Evolutionary conservation across 1,140 invertebrate genomes (phyloP).

Genomic region (Eciton burchellii): DNA sequence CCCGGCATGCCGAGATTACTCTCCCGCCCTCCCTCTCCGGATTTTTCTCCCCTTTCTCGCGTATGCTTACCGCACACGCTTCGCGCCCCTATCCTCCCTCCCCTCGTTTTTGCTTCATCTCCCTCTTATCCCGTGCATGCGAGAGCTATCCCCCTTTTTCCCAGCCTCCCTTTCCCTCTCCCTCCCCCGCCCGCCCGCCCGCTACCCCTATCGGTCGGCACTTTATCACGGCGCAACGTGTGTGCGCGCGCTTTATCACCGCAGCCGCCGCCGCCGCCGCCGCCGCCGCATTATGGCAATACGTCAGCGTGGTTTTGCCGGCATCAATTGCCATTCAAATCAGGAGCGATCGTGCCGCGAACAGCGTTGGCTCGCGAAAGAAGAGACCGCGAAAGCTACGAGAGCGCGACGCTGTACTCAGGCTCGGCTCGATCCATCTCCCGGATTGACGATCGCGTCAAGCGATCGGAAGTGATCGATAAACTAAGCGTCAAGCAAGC

Average conservation of each 20-base stretch:
- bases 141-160: conserved; percentile 41
- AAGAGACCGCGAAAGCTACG: not conserved
- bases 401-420: not conserved
- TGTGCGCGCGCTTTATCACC: conserved; percentile 70
- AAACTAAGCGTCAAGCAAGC: too few relatives aligned
- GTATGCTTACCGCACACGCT: conserved; percentile 6
- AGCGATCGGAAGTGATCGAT: not conserved
- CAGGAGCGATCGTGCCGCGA: conserved; percentile 70
- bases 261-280: too few relatives aligned
- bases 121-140: conserved; percentile 23
- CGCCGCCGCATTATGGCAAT: conserved; percentile 78
- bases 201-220: conserved; percentile 72
- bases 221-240: conserved; percentile 73
- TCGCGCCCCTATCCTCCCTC: not conserved
- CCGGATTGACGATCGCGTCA: not conserved
- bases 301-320: conserved; percentile 78
- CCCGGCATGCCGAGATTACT: conserved; percentile 24
- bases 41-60: not conserved
- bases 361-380: conserved; percentile 48
- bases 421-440: not conserved
- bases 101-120: conserved; percentile 23
- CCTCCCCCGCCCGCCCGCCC: conserved; percentile 63
- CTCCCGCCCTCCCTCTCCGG: conserved; percentile 4
- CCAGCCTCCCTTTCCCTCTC: not conserved
- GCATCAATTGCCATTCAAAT: conserved; percentile 82